Percentiles rank a stretch among this genome's conserved stretches.
Conservation (phyloP, 2,888 invertebrate species). For the Elmis aenea region DNA sequence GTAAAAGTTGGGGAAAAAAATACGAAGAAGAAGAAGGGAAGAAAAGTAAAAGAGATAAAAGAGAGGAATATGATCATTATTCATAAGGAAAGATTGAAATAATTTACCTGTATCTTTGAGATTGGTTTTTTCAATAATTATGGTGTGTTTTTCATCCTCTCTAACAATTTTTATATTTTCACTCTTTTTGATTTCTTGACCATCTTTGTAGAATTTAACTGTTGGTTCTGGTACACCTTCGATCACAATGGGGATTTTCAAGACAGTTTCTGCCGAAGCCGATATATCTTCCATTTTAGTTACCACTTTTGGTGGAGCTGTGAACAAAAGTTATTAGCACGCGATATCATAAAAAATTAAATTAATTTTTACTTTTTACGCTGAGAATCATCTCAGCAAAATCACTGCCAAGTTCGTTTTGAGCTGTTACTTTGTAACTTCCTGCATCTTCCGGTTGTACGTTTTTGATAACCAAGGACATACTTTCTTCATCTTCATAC, state of each 20-base stretch:
- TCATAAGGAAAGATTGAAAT: background rate
- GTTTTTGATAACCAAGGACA: slow-evolving; percentile 85
- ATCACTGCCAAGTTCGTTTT: slow-evolving; percentile 80
- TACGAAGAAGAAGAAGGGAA: too few relatives aligned
- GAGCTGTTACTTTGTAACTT: slow-evolving; percentile 72
- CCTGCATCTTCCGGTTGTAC: slow-evolving; percentile 79
- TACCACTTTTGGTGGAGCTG: slow-evolving; percentile 78
- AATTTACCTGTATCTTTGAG: slow-evolving; percentile 66
- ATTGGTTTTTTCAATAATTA: slow-evolving; percentile 66
- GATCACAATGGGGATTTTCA: slow-evolving; percentile 75
- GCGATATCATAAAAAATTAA: background rate
- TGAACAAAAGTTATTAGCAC: too few relatives aligned
- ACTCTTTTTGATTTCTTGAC: slow-evolving; percentile 67
- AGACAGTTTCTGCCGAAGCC: slow-evolving; percentile 65
- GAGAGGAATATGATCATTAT: background rate
- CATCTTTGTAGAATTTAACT: slow-evolving; percentile 84
- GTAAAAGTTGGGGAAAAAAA: too few relatives aligned
- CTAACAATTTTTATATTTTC: slow-evolving; percentile 69
- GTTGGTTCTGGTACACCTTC: slow-evolving; percentile 80
- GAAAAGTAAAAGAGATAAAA: too few relatives aligned
- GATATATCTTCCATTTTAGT: slow-evolving; percentile 72
- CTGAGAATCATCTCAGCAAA: slow-evolving; percentile 66
- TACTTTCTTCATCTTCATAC: slow-evolving; percentile 84
- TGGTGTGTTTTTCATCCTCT: slow-evolving; percentile 63
- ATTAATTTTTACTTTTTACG: slow-evolving; percentile 56